Evolutionary conservation across 2,888 invertebrate genomes (phyloP).

Genomic region (Dascillus cervinus): DNA sequence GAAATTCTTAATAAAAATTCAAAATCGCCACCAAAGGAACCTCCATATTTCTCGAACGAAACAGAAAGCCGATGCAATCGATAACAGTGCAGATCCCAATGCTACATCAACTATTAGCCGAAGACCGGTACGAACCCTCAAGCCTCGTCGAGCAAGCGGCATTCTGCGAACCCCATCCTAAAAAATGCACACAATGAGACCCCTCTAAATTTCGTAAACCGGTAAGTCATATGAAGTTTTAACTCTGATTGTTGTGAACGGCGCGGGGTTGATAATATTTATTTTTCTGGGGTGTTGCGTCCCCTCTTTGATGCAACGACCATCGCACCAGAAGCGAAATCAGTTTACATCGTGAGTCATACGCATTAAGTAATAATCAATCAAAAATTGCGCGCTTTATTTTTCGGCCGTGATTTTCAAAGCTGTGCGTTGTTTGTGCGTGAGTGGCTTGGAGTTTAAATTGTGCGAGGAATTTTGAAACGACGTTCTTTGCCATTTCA

Average conservation of each 20-base stretch:
- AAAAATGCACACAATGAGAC: conserved; percentile 27
- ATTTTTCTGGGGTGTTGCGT: conserved; percentile 32
- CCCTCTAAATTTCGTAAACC: conserved; percentile 32
- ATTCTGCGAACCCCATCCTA: conserved; percentile 20
- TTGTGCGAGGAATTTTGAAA: too few relatives aligned
- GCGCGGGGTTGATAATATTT: conserved; percentile 25
- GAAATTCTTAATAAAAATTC: too few relatives aligned
- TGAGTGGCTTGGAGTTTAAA: background rate
- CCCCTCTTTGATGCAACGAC: conserved; percentile 32
- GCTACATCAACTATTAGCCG: too few relatives aligned
- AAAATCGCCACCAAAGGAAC: too few relatives aligned
- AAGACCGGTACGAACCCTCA: too few relatives aligned
- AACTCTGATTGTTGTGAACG: conserved; percentile 20
- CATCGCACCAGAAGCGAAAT: conserved; percentile 27
- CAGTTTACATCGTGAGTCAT: conserved; percentile 35
- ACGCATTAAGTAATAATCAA: conserved; percentile 26
- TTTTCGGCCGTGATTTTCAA: conserved; percentile 1
- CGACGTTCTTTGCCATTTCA: too few relatives aligned
- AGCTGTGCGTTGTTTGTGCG: conserved; percentile 1
- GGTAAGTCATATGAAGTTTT: conserved; percentile 27
- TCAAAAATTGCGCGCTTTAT: conserved; percentile 10
- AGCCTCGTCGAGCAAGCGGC: too few relatives aligned
- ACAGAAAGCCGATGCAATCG: too few relatives aligned
- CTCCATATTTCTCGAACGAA: too few relatives aligned
- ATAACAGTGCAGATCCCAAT: too few relatives aligned